These are phyloP conservation scores for Sialia sialis DNA, from an alignment of 2,113 vertebrate species.

Conservation along the genomic window DNA sequence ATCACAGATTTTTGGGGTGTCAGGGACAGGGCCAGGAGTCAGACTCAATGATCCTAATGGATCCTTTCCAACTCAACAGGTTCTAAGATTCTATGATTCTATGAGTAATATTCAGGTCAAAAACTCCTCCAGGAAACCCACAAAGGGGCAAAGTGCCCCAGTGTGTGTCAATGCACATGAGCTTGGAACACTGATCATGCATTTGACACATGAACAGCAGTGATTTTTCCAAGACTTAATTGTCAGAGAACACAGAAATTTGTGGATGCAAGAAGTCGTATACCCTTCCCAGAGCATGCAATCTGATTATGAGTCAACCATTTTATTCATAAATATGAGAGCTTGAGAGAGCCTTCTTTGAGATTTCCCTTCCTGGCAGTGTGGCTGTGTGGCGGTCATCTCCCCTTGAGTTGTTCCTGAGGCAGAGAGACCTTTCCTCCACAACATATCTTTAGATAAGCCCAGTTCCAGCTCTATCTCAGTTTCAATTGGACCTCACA, in stretches of 20 bases:
- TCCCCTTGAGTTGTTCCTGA: background rate
- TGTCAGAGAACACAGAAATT: background rate
- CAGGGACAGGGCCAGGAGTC: background rate
- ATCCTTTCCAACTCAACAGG: background rate
- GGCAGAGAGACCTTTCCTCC: background rate
- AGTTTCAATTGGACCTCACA: accelerated
- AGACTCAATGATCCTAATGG: background rate
- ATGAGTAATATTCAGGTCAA: background rate
- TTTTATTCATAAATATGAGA: background rate
- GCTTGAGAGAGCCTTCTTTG: background rate
- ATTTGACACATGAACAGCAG: background rate
- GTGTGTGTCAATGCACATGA: background rate
- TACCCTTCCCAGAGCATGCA: background rate
- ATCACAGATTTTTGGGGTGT: background rate
- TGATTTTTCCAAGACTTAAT: background rate
- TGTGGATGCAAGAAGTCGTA: background rate
- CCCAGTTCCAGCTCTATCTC: background rate
- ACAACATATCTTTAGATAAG: background rate
- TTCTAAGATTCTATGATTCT: background rate
- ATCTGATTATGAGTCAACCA: background rate
- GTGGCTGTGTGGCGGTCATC: background rate
- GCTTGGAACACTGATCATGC: background rate
- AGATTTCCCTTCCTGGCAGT: background rate
- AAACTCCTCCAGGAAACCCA: background rate
- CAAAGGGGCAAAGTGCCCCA: background rate